phyloP scores from a whole-genome alignment of 2,113 vertebrate species.

The Chaetodon auriga region DNA sequence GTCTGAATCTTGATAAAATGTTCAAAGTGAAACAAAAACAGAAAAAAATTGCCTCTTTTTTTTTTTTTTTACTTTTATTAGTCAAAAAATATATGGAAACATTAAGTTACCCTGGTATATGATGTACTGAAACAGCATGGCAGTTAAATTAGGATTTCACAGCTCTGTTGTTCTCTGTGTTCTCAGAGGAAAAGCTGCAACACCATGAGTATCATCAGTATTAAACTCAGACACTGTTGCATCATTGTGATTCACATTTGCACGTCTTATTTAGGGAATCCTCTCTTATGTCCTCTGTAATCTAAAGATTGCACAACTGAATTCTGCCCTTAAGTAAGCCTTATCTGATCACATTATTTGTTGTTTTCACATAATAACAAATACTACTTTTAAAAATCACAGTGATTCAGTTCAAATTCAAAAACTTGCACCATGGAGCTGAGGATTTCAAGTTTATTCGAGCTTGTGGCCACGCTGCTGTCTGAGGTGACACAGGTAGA shows the following conservation, averaged over 20 bases:
- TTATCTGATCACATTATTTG: neutral
- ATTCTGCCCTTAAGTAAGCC: neutral
- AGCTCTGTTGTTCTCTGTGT: neutral
- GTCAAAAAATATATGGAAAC: neutral
- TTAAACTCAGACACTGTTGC: neutral
- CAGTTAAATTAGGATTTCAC: neutral
- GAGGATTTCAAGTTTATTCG: constrained; percentile 27
- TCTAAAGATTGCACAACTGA: neutral
- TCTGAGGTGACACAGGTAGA: constrained; percentile 84
- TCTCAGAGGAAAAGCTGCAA: neutral
- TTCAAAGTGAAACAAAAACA: neutral
- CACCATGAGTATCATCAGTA: neutral
- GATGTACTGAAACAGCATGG: neutral
- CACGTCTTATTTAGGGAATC: neutral
- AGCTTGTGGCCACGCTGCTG: constrained; percentile 61
- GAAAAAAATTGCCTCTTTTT: neutral
- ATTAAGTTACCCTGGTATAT: neutral
- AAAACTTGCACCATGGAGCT: neutral
- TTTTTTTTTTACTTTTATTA: neutral
- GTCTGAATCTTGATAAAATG: neutral
- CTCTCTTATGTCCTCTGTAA: neutral
- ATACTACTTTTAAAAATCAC: neutral
- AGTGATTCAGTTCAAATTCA: neutral
- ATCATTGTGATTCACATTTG: neutral
- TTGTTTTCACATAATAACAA: neutral